Percentiles rank a stretch among this genome's conserved stretches.
These are phyloP conservation scores for Grantiella picta DNA, from an alignment of 2,113 vertebrate genomes.

Conservation along the genomic window DNA sequence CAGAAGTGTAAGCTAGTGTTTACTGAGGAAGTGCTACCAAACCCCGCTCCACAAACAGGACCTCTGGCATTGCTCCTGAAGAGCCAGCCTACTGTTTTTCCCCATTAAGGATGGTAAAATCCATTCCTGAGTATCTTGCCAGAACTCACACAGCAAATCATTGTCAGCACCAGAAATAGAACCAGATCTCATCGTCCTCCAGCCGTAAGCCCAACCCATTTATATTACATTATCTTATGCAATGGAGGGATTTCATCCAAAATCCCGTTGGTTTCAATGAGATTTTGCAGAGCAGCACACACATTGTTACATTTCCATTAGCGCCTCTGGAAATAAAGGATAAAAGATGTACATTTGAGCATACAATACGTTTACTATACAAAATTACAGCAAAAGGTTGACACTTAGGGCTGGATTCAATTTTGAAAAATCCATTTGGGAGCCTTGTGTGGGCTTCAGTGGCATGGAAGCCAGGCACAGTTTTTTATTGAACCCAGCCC, in stretches of 20 bases:
- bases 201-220: background rate
- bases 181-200: background rate
- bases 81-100: background rate
- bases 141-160: background rate
- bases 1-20: background rate
- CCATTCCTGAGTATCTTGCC: background rate
- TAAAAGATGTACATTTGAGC: slow-evolving; percentile 12
- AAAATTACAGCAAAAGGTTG: slow-evolving; percentile 31
- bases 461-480: slow-evolving; percentile 29
- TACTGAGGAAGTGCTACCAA: rapidly evolving
- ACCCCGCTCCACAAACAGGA: background rate
- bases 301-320: slow-evolving; percentile 26
- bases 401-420: slow-evolving; percentile 27
- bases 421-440: slow-evolving; percentile 43
- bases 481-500: slow-evolving; percentile 43
- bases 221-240: background rate
- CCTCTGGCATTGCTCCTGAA: background rate
- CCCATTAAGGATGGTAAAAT: background rate
- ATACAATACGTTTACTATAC: background rate
- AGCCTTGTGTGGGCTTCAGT: slow-evolving; percentile 37
- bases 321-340: slow-evolving; percentile 21
- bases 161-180: slow-evolving; percentile 12
- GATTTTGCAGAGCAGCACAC: slow-evolving; percentile 9
- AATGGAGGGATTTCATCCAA: slow-evolving; percentile 14
- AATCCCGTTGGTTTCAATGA: background rate